Evolutionary conservation across 2,113 vertebrate genomes (phyloP), one percentile per base, ranked within the genome.

Genomic region (Sceloporus tristichus): DNA sequence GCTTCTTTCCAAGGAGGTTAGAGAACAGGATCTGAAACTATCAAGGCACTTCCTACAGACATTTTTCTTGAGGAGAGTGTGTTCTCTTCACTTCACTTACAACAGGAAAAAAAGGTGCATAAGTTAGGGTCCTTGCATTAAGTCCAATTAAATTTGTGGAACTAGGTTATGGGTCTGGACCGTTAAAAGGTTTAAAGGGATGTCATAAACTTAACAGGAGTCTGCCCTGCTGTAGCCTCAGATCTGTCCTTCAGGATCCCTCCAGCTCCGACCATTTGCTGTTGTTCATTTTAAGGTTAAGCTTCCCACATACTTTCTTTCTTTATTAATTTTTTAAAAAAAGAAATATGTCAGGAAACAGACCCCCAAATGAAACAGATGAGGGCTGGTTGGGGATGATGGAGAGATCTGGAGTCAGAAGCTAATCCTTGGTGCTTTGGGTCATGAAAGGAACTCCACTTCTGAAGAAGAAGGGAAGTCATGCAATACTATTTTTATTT

Each of bases 391-490:
- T 1, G 18, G 27, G 68, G 66, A 9, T 8, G 40, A 3, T 23
- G 8, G 18, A 6, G 8, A 19, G 9, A 8, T 11, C 76, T 9
- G 68, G 68, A 27, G 29, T n/a, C 1, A 34, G 73, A 87, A 91
- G 85, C 1, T 66, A 89, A 74, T 7, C 76, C 29, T 88, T 91
- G 5, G 77, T 82, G 7, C 25, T 70, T 27, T 18, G 70, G 83
- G 68, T 85, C 92, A 29, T 86, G 93, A 94, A 94, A 91, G 85
- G 76, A 87, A 88, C 92, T 91, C 88, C 68, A 93, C 89, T 86
- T 76, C 83, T 21, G 9, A 25, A 73, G 48, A 14, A 73, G 21
- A 84, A 83, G 62, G 9, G 18, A 29, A 80, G 38, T 74, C 81
- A 86, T 81, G 85, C 85, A 84, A 81, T 62, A 19, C n/a, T 59